Base-by-base conservation (phyloP, 2,797 vertebrate species). In the Ataeniobius toweri region DNA sequence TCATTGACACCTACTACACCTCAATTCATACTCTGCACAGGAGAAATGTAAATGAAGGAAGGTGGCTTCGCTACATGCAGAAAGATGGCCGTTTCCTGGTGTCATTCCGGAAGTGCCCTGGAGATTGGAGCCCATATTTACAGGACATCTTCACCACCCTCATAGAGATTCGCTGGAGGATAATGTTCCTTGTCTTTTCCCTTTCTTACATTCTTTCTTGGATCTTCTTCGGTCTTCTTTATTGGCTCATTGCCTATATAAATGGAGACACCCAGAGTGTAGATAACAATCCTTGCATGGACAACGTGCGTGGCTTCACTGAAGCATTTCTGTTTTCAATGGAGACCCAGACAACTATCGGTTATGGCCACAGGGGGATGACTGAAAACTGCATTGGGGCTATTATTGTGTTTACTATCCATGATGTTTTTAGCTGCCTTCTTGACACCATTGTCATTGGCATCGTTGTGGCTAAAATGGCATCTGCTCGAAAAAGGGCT, bases 341-440 rank as follows among this genome's bases (percentile, higher is more conserved):
- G 36, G 98, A 99, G 91, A 98, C 98, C 0, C 98, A 99, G 68
- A 96, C 97, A 0, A 99, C 98, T 78, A 99, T 99, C 0, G 98
- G 98, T 3, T 99, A 98, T 0, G 98, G 98, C 1, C 95, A 92
- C 82, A 96, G 97, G 72, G 96, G 94, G 0, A 96, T 97, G 87
- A 96, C 96, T 0, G 98, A 98, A 82, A 96, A 96, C 85, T 99
- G 98, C 74, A 95, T 97, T 0, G 76, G 89, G 0, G 98, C 98
- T 0, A 97, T 99, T 68, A 89, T 97, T 3, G 65, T 92, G 36
- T 95, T 98, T 6, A 96, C 96, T 4, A 85, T 97, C 9, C 98
- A 99, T 85, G 96, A 96, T 0, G 88, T 99, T 5, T 82, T 98
- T 0, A 97, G 98, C 85, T 97, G 97, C 91, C 86, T 99, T 81